Percentiles rank a stretch among this genome's conserved stretches.
These are phyloP conservation scores for Scaptomyza caliginosa DNA, from an alignment of 2,888 invertebrate species.

Conservation along the genomic window DNA sequence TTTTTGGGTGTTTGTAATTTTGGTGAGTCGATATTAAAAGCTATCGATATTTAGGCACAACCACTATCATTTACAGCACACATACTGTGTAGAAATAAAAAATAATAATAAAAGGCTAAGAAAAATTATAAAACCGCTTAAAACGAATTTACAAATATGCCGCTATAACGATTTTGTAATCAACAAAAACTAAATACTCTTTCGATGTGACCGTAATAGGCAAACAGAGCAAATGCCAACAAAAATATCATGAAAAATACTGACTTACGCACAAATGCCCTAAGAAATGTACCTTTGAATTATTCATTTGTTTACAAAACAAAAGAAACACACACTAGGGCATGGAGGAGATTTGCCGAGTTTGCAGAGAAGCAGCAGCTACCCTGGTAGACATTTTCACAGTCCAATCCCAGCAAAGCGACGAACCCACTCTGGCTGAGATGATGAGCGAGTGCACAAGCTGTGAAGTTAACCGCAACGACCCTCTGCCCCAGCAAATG, in stretches of 20 bases:
- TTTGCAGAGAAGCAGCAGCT: constrained; percentile 48
- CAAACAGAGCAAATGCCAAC: no score
- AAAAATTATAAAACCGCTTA: neutral
- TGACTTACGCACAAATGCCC: neutral
- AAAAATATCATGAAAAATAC: constrained; percentile 2
- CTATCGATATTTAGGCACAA: constrained; percentile 26
- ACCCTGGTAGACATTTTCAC: constrained; percentile 54
- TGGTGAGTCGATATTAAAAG: neutral
- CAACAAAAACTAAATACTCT: neutral
- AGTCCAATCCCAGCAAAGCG: constrained; percentile 6
- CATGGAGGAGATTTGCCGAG: constrained; percentile 62
- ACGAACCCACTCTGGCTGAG: constrained; percentile 44
- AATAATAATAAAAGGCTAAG: neutral
- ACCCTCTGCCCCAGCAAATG: constrained; percentile 70
- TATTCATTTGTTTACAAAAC: constrained; percentile 33
- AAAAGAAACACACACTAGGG: neutral
- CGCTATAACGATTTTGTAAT: neutral
- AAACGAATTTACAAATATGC: neutral
- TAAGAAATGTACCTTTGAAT: neutral
- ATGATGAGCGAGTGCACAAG: constrained; percentile 66
- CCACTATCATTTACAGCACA: neutral
- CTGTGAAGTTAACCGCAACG: constrained; percentile 41
- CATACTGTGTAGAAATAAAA: neutral
- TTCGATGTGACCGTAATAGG: neutral
- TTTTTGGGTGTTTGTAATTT: neutral